Conservation (phyloP, 2,113 vertebrate species). For the Brachionichthys hirsutus region DNA sequence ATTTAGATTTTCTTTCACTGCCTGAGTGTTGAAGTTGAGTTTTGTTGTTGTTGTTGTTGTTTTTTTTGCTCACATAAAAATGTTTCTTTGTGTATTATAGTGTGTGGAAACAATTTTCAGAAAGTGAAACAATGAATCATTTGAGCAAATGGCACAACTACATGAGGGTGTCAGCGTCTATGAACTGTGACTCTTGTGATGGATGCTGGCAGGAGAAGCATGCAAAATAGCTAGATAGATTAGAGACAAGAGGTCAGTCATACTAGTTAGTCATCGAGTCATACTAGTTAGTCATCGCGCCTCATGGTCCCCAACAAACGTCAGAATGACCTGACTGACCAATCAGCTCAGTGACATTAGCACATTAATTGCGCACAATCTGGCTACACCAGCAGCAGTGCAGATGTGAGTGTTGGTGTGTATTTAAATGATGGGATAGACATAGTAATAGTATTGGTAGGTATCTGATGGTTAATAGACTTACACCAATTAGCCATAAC, state of each 20-base stretch:
- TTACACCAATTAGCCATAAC: too few relatives aligned
- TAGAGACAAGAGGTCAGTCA: constrained; percentile 10
- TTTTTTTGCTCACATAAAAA: too few relatives aligned
- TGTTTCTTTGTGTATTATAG: background rate
- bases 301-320: constrained; percentile 28
- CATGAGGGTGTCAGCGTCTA: background rate
- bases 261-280: constrained; percentile 44
- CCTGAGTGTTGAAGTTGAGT: too few relatives aligned
- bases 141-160: constrained; percentile 23
- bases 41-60: too few relatives aligned
- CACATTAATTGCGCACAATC: constrained; percentile 42
- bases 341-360: constrained; percentile 73
- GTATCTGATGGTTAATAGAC: too few relatives aligned
- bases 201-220: background rate
- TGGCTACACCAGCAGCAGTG: constrained; percentile 50
- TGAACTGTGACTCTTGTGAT: constrained; percentile 14
- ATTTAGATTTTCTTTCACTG: too few relatives aligned
- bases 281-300: constrained; percentile 45
- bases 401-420: too few relatives aligned
- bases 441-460: too few relatives aligned
- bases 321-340: constrained; percentile 53
- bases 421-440: too few relatives aligned
- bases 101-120: background rate
- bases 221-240: constrained; percentile 1
- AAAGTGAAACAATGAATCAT: constrained; percentile 29